Evolutionary conservation across 2,888 invertebrate genomes (phyloP), one percentile per base, ranked within the genome.

Genomic region (Digitonthophagus gazella): DNA sequence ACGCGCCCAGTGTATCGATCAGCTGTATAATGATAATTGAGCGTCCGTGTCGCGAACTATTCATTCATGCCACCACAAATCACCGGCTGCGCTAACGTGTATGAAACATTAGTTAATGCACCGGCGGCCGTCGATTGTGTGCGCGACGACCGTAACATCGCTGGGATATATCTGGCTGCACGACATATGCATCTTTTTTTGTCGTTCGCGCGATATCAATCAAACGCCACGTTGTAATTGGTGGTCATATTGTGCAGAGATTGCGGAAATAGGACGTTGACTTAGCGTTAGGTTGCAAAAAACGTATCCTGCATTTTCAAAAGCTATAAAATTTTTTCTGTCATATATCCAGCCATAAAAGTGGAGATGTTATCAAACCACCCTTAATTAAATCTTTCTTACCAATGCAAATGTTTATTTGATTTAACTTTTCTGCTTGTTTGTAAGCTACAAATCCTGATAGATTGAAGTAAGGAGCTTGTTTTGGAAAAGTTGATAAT

Each of bases 51-150:
- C 20, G 61, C 20, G 61, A 19, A 19, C 61, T 61, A 61, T 61
- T 61, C 61, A 61, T 61, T 61, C 61, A 61, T 61, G 61, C 16
- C 18, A 61, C 61, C 61, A 61, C 61, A 61, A 61, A 61, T 61
- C 61, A 61, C 61, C 61, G 61, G n/a, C 19, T 18, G 19, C 18
- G 61, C 61, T 61, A 61, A 61, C 61, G 61, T 18, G 20, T 61
- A 61, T 61, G 61, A 61, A 61, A 61, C 61, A 61, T 61, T 61
- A 61, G 61, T 61, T 61, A 61, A 61, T 61, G 61, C 20, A 18
- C 61, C 19, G 20, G 61, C 61, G 18, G n/a, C 61, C 14, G 61
- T 19, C 61, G 61, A 61, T 61, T 61, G 20, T 20, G 20, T n/a
- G 20, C 61, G 61, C 28, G 28, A 44, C 28, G 28, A 44, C 28